Conservation (phyloP, 2,888 invertebrate genomes). For the Hermaeophaga mercurialis region DNA sequence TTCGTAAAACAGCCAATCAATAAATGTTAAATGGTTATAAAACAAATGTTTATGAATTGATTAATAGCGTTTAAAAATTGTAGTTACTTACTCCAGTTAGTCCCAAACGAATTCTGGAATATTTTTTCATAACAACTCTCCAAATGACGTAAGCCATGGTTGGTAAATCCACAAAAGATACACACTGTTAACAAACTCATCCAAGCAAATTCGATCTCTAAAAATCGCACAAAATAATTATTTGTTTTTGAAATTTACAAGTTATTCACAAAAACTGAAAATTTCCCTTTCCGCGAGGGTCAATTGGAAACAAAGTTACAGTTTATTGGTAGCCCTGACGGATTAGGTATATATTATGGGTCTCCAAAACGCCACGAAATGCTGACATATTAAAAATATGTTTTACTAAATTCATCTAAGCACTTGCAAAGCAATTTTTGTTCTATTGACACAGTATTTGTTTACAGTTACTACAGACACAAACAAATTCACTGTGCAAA, state of each 20-base stretch:
- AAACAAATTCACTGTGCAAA: background rate
- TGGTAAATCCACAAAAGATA: conserved; percentile 36
- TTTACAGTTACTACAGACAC: background rate
- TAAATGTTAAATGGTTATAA: no score
- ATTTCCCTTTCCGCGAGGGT: no score
- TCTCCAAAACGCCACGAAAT: background rate
- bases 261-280: background rate
- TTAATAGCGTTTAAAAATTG: no score
- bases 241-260: no score
- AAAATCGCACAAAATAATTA: conserved; percentile 12
- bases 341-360: no score
- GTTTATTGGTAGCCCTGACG: no score
- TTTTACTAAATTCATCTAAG: background rate
- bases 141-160: conserved; percentile 66
- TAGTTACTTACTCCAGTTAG: conserved; percentile 52
- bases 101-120: conserved; percentile 63
- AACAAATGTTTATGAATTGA: no score
- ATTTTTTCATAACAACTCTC: conserved; percentile 66
- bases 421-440: background rate
- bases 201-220: conserved; percentile 26
- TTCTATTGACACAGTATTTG: background rate
- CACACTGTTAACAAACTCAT: conserved; percentile 32
- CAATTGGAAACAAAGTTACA: no score
- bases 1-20: no score
- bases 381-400: background rate